Percentiles rank a stretch among this genome's conserved stretches.
Evolutionary conservation across 2,888 invertebrate genomes (phyloP).

Genomic region (Lepidonotus clava): DNA sequence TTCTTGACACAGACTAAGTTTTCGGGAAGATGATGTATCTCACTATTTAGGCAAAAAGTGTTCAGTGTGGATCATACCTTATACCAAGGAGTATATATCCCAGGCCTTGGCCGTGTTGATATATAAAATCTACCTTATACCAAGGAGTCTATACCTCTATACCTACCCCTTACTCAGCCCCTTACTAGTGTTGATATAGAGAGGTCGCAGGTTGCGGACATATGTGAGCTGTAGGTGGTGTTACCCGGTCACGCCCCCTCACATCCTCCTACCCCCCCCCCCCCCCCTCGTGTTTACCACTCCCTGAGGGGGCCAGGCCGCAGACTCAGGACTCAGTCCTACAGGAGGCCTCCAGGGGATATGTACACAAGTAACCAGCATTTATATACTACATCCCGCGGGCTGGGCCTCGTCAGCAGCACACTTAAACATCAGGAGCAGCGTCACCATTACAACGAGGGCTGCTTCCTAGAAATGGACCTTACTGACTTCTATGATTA

Average conservation of each 20-base stretch:
- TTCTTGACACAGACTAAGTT: no score
- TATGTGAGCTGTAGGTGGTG: background rate
- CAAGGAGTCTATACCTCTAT: no score
- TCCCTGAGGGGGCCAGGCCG: background rate
- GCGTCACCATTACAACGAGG: no score
- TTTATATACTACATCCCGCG: background rate
- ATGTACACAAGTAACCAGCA: background rate
- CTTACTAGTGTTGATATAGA: background rate
- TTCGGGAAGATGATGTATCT: slow-evolving; percentile 12
- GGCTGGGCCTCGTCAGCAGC: no score
- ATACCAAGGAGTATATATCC: background rate
- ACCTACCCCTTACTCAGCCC: no score
- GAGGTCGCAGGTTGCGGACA: background rate
- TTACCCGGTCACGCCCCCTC: background rate
- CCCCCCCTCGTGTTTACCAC: background rate
- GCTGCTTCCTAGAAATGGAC: no score
- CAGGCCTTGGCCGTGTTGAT: background rate
- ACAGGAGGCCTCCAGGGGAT: background rate
- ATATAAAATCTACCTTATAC: background rate
- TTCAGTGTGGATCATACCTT: background rate
- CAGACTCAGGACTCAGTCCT: background rate
- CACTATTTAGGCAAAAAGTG: background rate
- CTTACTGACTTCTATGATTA: no score
- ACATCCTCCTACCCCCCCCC: background rate
- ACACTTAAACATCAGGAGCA: no score